These are phyloP conservation scores for Leptosomus discolor DNA, from an alignment of 2,113 vertebrate genomes.

Conservation along the genomic window DNA sequence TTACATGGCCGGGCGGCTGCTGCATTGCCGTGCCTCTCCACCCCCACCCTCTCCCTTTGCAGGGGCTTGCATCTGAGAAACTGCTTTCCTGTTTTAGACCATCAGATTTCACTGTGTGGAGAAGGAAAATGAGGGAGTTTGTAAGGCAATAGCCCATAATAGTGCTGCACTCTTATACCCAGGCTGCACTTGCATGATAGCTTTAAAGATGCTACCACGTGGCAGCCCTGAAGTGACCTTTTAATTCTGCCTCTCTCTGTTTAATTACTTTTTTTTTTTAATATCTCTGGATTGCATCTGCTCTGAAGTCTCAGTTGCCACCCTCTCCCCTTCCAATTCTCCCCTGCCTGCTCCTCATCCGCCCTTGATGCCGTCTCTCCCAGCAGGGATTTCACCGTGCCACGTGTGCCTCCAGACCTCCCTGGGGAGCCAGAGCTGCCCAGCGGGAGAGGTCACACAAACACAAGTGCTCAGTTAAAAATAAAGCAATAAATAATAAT, in stretches of 20 bases:
- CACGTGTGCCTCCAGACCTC: accelerated
- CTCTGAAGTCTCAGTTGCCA: not conserved
- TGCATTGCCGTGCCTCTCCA: not conserved
- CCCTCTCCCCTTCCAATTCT: not conserved
- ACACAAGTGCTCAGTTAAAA: not conserved
- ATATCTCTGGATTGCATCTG: not conserved
- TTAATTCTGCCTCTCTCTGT: conserved; percentile 36
- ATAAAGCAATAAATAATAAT: not conserved
- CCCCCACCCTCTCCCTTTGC: not conserved
- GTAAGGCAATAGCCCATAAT: not conserved
- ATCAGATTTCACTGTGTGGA: not conserved
- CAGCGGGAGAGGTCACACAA: not conserved
- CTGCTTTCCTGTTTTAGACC: not conserved
- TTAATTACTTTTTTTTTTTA: conserved; percentile 22
- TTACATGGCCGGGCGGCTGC: accelerated
- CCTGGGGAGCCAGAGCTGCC: not conserved
- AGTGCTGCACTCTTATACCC: not conserved
- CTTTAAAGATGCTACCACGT: not conserved
- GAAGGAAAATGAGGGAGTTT: not conserved
- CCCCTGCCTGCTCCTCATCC: not conserved
- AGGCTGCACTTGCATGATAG: not conserved
- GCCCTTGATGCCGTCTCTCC: accelerated
- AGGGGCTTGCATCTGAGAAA: not conserved
- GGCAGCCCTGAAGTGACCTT: conserved; percentile 32
- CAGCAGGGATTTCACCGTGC: not conserved